Percentiles rank a stretch among this genome's conserved stretches.
Conservation (phyloP, 2,113 vertebrate genomes). For the Bungarus multicinctus region DNA sequence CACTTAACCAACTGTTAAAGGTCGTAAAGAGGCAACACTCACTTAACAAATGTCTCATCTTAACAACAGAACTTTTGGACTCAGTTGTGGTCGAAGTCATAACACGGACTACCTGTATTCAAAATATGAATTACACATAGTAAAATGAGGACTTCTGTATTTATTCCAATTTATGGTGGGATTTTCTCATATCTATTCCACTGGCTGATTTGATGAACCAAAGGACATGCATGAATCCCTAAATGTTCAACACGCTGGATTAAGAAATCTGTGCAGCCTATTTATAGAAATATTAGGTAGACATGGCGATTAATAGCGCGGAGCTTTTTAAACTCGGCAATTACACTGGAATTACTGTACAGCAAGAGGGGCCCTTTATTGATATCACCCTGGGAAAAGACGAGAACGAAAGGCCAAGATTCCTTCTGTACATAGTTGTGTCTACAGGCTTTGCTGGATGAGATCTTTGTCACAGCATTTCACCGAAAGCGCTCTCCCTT, state of each 20-base stretch:
- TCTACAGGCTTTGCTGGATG: background rate
- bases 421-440: background rate
- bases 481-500: background rate
- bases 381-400: background rate
- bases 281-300: background rate
- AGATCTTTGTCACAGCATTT: background rate
- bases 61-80: no score
- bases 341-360: background rate
- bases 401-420: background rate
- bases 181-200: background rate
- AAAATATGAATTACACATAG: background rate
- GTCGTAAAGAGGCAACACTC: no score
- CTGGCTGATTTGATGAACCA: background rate
- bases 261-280: background rate
- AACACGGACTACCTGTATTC: background rate
- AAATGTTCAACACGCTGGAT: background rate
- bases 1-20: no score
- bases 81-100: no score
- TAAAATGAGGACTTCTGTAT: background rate
- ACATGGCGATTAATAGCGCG: background rate
- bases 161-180: background rate
- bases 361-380: background rate
- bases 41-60: no score
- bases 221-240: background rate
- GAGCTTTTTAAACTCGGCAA: background rate